A percentile compares a stretch with the other conserved stretches of the same genome.
These are phyloP conservation scores for Scotopteryx bipunctaria DNA, from an alignment of 2,888 invertebrate species.

Conservation along the genomic window DNA sequence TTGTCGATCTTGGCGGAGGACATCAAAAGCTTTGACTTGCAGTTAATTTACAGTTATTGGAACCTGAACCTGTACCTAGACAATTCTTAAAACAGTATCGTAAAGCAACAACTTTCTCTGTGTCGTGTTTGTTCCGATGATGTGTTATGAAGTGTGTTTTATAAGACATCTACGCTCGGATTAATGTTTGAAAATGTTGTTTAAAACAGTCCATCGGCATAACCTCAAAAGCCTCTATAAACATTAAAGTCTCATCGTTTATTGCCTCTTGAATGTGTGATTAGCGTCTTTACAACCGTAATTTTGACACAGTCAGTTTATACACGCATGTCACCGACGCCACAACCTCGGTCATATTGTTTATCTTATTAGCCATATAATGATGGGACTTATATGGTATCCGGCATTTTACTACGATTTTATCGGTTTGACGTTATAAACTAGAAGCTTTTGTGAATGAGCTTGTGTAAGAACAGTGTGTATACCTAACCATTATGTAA, in stretches of 20 bases:
- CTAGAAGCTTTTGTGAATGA: slow-evolving; percentile 7
- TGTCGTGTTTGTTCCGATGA: background rate
- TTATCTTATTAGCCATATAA: slow-evolving; percentile 16
- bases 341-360: slow-evolving; percentile 11
- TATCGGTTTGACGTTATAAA: slow-evolving; percentile 14
- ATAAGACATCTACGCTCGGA: background rate
- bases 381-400: slow-evolving; percentile 5
- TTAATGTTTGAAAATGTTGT: background rate
- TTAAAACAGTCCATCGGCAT: background rate
- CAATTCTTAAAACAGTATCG: no score
- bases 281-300: slow-evolving; percentile 15
- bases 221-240: no score
- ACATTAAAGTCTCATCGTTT: no score
- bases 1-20: background rate
- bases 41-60: no score
- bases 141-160: background rate
- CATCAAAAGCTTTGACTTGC: slow-evolving; percentile 15
- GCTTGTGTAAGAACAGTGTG: slow-evolving; percentile 1
- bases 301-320: slow-evolving; percentile 18
- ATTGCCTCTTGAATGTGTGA: slow-evolving; percentile 15
- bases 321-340: slow-evolving; percentile 17
- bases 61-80: no score
- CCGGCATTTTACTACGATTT: slow-evolving; percentile 11
- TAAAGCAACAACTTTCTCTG: background rate
- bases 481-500: no score